Evolutionary conservation across 2,797 vertebrate genomes (phyloP).

Genomic region (Masticophis lateralis): DNA sequence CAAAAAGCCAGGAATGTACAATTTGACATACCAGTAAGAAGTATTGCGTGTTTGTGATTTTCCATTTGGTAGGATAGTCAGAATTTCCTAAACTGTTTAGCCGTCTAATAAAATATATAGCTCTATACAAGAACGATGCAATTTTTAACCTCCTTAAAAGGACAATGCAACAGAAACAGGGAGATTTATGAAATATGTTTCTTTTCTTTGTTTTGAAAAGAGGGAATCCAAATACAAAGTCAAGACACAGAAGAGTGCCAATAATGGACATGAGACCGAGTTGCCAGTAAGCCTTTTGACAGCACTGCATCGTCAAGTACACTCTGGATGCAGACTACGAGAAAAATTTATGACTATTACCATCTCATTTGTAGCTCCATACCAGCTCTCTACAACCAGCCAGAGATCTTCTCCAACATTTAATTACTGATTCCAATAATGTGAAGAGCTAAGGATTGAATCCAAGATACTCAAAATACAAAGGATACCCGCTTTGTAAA

Average conservation of each 20-base stretch:
- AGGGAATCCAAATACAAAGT: neutral
- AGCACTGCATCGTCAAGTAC: neutral
- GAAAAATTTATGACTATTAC: neutral
- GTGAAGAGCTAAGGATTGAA: neutral
- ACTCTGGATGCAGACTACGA: neutral
- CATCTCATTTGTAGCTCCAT: neutral
- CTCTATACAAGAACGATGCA: neutral
- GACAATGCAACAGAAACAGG: neutral
- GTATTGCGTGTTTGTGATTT: neutral
- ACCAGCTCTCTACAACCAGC: neutral
- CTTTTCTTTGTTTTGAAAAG: neutral
- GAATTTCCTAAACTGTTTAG: neutral
- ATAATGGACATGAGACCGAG: neutral
- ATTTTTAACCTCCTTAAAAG: neutral
- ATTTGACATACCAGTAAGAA: neutral
- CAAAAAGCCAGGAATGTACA: neutral
- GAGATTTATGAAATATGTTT: no score
- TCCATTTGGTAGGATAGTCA: slow-evolving; percentile 9
- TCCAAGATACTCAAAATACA: neutral
- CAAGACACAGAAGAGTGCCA: neutral
- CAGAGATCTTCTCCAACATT: neutral
- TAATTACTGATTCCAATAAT: neutral
- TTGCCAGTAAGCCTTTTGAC: neutral
- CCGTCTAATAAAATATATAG: neutral
- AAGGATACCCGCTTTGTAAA: neutral